Percentiles rank a stretch among this genome's conserved stretches.
phyloP scores from a whole-genome alignment of 2,888 invertebrate genomes.

The Eudemis profundana region DNA sequence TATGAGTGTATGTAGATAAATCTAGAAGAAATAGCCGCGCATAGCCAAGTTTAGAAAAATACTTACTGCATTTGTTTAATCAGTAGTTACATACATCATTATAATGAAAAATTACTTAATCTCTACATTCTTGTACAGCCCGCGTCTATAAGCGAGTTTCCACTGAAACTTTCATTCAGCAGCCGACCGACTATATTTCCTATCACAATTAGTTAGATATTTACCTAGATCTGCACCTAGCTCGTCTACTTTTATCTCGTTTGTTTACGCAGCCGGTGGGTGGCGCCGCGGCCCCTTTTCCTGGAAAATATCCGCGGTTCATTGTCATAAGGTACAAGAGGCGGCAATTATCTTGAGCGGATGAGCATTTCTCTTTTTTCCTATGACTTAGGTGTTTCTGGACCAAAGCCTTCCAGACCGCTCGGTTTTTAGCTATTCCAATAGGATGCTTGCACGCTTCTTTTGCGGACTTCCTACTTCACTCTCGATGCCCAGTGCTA shows the following conservation, averaged over 20 bases:
- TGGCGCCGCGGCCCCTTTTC: conserved; percentile 35
- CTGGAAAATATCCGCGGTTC: conserved; percentile 37
- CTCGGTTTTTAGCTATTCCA: too few species aligned
- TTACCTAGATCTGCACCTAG: conserved; percentile 23
- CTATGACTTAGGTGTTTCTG: background rate
- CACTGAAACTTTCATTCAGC: background rate
- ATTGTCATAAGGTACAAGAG: conserved; percentile 29
- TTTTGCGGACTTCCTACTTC: too few species aligned
- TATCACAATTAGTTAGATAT: conserved; percentile 19
- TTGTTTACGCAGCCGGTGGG: conserved; percentile 34
- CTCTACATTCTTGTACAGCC: background rate
- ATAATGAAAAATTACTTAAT: too few species aligned
- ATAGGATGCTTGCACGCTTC: too few species aligned
- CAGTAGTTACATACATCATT: background rate
- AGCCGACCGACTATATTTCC: background rate
- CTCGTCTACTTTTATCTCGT: conserved; percentile 38
- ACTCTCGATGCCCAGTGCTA: too few species aligned
- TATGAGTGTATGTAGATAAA: too few species aligned
- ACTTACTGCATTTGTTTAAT: too few species aligned
- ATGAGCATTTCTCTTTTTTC: background rate
- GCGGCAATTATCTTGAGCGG: background rate
- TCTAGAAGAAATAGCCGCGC: too few species aligned
- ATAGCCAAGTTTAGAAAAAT: too few species aligned
- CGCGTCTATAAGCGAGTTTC: background rate
- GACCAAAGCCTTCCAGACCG: too few species aligned